Conservation (phyloP, 2,797 vertebrate genomes). For the Geotrypetes seraphini region DNA sequence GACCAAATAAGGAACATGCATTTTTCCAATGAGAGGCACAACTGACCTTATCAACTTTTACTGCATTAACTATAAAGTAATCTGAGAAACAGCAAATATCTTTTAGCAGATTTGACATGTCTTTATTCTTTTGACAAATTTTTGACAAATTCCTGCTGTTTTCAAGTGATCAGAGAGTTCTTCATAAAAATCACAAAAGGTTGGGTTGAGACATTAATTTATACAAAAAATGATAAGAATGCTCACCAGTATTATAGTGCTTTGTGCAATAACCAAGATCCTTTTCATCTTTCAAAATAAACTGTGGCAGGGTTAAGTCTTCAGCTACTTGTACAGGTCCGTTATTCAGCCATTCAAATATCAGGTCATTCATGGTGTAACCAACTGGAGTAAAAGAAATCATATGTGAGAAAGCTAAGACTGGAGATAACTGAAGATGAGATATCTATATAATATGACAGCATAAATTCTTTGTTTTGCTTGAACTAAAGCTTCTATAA, state of each 20-base stretch:
- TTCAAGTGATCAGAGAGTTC: not conserved
- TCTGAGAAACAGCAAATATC: too few species aligned
- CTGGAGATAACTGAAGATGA: not conserved
- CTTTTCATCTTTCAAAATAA: slow-evolving; percentile 91
- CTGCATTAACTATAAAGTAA: too few species aligned
- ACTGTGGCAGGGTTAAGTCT: slow-evolving; percentile 90
- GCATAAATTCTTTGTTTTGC: not conserved
- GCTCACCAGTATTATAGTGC: slow-evolving; percentile 91
- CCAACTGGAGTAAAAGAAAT: slow-evolving; percentile 69
- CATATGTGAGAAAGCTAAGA: slow-evolving; percentile 17
- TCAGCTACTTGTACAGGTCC: slow-evolving; percentile 92
- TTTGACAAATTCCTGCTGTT: not conserved
- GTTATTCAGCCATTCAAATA: slow-evolving; percentile 92
- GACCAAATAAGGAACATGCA: too few species aligned
- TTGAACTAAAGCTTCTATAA: too few species aligned
- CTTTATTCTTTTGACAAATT: not conserved
- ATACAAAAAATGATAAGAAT: not conserved
- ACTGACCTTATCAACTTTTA: too few species aligned
- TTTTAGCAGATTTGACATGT: not conserved
- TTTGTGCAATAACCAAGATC: slow-evolving; percentile 96
- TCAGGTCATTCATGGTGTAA: slow-evolving; percentile 97
- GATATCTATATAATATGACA: not conserved
- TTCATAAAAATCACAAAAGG: not conserved
- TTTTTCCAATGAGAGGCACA: too few species aligned
- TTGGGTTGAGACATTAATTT: not conserved